phyloP scores from a whole-genome alignment of 2,797 vertebrate species.

The Parauchenoglanis ngamensis region DNA sequence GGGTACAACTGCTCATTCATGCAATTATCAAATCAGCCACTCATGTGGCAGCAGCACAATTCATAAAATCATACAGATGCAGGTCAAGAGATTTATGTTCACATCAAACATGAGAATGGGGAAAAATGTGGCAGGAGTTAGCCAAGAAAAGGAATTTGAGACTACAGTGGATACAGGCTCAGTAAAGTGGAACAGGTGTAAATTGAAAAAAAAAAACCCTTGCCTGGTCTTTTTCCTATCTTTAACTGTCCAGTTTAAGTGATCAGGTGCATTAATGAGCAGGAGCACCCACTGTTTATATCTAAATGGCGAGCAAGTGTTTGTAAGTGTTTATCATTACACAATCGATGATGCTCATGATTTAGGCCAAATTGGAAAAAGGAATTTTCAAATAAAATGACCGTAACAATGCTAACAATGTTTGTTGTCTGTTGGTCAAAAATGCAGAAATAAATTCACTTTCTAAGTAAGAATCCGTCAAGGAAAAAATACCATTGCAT shows the following conservation, averaged over 20 bases:
- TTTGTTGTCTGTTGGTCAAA: background rate
- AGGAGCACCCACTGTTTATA: background rate
- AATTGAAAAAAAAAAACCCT: background rate
- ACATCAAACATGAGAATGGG: background rate
- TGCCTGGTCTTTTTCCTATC: background rate
- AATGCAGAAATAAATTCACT: background rate
- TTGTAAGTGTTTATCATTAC: background rate
- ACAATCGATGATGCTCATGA: background rate
- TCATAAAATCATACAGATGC: background rate
- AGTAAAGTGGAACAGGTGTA: background rate
- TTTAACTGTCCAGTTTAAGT: background rate
- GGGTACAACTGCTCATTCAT: background rate
- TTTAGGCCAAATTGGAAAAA: background rate
- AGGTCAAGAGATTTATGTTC: background rate
- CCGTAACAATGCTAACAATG: background rate
- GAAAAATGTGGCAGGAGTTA: background rate
- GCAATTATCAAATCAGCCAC: background rate
- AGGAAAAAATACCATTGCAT: background rate
- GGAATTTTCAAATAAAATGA: background rate
- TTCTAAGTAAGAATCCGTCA: background rate
- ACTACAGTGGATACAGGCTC: background rate
- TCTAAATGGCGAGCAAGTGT: background rate
- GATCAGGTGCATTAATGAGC: background rate
- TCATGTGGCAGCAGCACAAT: background rate
- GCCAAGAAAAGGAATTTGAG: background rate